Evolutionary conservation across 2,113 vertebrate species (phyloP).

Genomic region (Heliornis fulica): DNA sequence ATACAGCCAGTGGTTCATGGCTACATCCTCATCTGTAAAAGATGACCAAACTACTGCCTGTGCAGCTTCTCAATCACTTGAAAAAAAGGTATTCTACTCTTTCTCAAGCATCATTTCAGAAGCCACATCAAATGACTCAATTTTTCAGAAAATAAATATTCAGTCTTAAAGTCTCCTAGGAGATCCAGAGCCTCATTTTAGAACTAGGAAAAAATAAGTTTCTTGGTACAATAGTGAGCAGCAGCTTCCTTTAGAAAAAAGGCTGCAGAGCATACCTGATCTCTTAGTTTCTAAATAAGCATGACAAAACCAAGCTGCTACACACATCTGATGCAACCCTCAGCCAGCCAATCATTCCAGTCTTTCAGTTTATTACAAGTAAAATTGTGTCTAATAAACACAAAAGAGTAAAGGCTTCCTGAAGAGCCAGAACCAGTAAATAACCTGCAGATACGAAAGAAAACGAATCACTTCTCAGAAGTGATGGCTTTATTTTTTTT

Average conservation of each 20-base stretch:
- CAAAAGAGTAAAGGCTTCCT: not conserved
- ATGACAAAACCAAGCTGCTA: not conserved
- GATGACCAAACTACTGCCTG: not conserved
- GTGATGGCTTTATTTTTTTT: not conserved
- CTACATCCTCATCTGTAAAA: not conserved
- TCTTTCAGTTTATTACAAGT: not conserved
- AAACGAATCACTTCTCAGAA: not conserved
- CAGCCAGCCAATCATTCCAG: not conserved
- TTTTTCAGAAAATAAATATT: slow-evolving; percentile 12
- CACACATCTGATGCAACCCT: not conserved
- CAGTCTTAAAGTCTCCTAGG: slow-evolving; percentile 11
- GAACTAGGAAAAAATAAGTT: not conserved
- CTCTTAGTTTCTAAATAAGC: not conserved
- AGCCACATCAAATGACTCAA: not conserved
- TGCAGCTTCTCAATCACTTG: not conserved
- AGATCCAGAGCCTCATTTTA: not conserved
- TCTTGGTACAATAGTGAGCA: not conserved
- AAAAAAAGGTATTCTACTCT: not conserved
- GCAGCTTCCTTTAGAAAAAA: not conserved
- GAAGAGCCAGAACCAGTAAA: not conserved
- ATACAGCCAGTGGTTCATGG: not conserved
- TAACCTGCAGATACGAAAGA: not conserved
- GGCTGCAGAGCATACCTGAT: not conserved
- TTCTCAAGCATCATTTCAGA: not conserved
- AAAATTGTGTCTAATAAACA: slow-evolving; percentile 3